Evolutionary conservation across 2,888 invertebrate genomes (phyloP).

Genomic region (Furcula furcula): DNA sequence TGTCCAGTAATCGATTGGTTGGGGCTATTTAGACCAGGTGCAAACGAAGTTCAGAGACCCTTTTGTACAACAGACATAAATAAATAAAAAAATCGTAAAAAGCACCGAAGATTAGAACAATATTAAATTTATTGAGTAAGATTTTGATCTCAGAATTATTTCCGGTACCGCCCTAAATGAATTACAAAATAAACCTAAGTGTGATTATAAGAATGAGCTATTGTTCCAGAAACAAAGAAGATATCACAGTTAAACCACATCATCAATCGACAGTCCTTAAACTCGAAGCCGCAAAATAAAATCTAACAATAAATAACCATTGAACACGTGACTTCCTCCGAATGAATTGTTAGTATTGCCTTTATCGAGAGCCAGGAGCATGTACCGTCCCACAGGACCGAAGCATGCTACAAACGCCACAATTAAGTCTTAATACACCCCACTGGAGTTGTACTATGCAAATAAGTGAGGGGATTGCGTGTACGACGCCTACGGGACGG

Average conservation of each 20-base stretch:
- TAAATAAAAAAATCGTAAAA: no score
- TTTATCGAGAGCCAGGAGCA: slow-evolving; percentile 62
- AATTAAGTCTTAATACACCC: slow-evolving; percentile 80
- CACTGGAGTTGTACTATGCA: slow-evolving; percentile 78
- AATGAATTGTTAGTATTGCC: slow-evolving; percentile 64
- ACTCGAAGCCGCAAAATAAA: slow-evolving; percentile 18
- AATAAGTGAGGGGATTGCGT: slow-evolving; percentile 69
- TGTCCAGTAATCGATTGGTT: no score
- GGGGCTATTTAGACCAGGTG: no score
- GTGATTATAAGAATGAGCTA: no score
- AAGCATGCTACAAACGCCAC: slow-evolving; percentile 41
- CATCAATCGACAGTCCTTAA: not conserved
- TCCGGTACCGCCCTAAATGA: no score
- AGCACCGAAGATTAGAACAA: no score
- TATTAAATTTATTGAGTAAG: no score
- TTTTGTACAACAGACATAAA: no score
- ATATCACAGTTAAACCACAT: not conserved
- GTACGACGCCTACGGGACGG: slow-evolving; percentile 68
- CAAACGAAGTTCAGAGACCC: no score
- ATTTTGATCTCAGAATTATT: no score
- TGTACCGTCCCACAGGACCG: slow-evolving; percentile 66
- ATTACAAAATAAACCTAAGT: no score
- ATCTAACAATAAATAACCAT: slow-evolving; percentile 31
- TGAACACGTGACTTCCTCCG: slow-evolving; percentile 30
- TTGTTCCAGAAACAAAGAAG: no score